phyloP scores from a whole-genome alignment of 1,140 invertebrate species.

The Monomorium pharaonis region DNA sequence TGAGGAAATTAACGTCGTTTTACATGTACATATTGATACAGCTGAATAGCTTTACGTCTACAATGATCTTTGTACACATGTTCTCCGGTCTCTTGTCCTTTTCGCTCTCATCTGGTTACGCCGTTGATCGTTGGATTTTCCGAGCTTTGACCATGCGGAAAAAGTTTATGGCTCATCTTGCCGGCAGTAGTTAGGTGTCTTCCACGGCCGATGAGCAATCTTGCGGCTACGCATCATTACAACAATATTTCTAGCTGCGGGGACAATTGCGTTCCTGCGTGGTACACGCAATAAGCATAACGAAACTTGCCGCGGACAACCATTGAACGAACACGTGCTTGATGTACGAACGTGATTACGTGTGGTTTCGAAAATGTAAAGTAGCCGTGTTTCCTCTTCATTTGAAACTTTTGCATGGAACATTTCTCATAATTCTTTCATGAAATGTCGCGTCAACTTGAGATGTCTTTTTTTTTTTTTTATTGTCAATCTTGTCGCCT shows the following conservation, averaged over 20 bases:
- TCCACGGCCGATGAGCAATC: constrained; percentile 29
- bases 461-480: not conserved
- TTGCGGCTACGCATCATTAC: constrained; percentile 48
- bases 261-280: constrained; percentile 37
- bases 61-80: not conserved
- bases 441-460: not conserved
- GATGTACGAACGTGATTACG: constrained; percentile 3
- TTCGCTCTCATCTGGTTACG: not conserved
- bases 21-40: not conserved
- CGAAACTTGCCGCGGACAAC: constrained; percentile 2
- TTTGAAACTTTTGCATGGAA: not conserved
- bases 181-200: constrained; percentile 8
- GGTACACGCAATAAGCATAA: constrained; percentile 30
- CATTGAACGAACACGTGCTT: constrained; percentile 20
- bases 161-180: constrained; percentile 24
- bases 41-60: not conserved
- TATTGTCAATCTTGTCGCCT: constrained; percentile 29
- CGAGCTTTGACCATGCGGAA: constrained; percentile 13
- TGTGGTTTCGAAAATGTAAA: not conserved
- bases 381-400: not conserved
- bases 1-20: not conserved
- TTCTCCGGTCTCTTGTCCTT: not conserved
- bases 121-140: constrained; percentile 9
- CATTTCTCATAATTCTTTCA: not conserved
- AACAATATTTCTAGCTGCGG: constrained; percentile 20